phyloP scores from a whole-genome alignment of 2,797 vertebrate species.

The Channa striata region DNA sequence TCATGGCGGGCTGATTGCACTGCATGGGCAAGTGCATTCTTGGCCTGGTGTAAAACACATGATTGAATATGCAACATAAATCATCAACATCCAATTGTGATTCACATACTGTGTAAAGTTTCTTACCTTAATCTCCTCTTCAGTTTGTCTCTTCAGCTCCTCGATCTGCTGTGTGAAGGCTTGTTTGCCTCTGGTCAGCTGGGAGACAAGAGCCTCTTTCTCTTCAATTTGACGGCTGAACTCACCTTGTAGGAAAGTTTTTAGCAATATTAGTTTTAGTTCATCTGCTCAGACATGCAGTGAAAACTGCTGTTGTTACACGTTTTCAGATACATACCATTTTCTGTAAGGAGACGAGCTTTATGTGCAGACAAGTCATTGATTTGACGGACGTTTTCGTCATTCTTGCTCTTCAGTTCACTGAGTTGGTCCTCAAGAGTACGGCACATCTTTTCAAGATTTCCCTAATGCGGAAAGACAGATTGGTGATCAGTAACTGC shows the following conservation, averaged over 20 bases:
- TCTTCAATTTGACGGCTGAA: constrained; percentile 89
- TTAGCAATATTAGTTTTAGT: neutral
- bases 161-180: constrained; percentile 92
- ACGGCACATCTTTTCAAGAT: constrained; percentile 89
- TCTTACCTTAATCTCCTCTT: constrained; percentile 80
- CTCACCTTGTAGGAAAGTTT: constrained; percentile 79
- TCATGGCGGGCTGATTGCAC: constrained; percentile 88
- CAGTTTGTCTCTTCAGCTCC: constrained; percentile 89
- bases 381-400: constrained; percentile 85
- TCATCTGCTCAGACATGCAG: neutral
- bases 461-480: constrained; percentile 78
- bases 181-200: constrained; percentile 91
- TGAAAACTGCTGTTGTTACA: neutral
- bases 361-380: constrained; percentile 87
- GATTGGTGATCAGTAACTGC: neutral
- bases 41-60: constrained; percentile 77
- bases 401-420: constrained; percentile 88
- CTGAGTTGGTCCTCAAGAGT: constrained; percentile 89
- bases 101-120: neutral
- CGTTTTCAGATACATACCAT: constrained; percentile 77
- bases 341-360: constrained; percentile 90
- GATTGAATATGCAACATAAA: too few relatives aligned
- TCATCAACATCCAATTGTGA: too few relatives aligned
- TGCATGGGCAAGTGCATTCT: constrained; percentile 89
- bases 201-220: constrained; percentile 89